Conservation (phyloP, 2,113 vertebrate genomes). For the Equus przewalskii region DNA sequence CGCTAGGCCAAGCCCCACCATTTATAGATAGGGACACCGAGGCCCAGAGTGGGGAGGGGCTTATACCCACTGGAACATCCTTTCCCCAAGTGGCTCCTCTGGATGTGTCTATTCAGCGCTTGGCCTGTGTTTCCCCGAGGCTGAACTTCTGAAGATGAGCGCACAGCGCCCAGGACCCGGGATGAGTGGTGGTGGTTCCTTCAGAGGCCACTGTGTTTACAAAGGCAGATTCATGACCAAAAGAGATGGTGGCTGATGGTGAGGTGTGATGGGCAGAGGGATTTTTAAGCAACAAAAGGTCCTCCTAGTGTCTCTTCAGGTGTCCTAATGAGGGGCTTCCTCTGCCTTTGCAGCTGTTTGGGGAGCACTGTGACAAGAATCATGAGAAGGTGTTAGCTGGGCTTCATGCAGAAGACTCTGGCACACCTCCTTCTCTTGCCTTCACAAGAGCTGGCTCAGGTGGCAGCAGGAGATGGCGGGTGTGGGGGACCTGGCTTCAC, state of each 20-base stretch:
- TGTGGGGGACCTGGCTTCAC: too few species aligned
- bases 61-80: background rate
- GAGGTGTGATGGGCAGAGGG: too few species aligned
- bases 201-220: too few species aligned
- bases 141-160: background rate
- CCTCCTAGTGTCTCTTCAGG: background rate
- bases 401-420: too few species aligned
- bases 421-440: too few species aligned
- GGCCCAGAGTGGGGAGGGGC: too few species aligned
- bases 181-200: background rate
- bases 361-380: background rate
- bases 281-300: background rate
- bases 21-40: background rate
- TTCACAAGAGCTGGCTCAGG: too few species aligned
- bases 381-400: too few species aligned
- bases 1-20: fast-evolving
- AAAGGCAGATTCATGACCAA: too few species aligned
- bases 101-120: background rate
- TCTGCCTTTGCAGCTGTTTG: background rate
- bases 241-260: too few species aligned
- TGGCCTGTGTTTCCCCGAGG: background rate
- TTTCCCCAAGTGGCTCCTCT: background rate
- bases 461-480: too few species aligned
- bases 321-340: background rate
- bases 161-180: background rate